Evolutionary conservation across 2,888 invertebrate species (phyloP).

Genomic region (Malachius bipustulatus): DNA sequence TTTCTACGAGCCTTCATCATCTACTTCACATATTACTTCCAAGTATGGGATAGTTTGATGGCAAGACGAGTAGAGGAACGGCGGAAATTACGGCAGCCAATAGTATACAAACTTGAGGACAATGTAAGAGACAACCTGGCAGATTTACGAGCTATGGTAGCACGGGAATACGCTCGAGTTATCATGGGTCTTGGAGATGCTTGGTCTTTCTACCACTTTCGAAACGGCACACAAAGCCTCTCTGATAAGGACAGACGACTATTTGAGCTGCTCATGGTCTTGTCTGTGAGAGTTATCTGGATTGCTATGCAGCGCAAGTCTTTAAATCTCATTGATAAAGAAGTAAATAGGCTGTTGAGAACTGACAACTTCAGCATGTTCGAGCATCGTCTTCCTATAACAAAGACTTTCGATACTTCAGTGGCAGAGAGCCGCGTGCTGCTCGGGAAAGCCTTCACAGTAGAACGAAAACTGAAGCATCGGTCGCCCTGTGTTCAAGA

Average conservation of each 20-base stretch:
- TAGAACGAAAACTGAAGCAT: constrained; percentile 45
- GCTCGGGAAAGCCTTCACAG: constrained; percentile 41
- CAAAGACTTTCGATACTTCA: constrained; percentile 34
- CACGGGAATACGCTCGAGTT: constrained; percentile 49
- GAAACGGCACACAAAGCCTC: constrained; percentile 44
- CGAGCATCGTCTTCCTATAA: constrained; percentile 35
- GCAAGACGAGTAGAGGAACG: constrained; percentile 40
- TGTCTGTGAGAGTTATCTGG: constrained; percentile 52
- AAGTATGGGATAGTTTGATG: constrained; percentile 46
- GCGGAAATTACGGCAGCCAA: constrained; percentile 43
- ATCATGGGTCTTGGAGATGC: constrained; percentile 44
- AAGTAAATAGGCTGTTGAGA: constrained; percentile 49
- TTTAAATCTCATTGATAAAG: constrained; percentile 51
- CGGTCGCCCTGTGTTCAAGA: constrained; percentile 49
- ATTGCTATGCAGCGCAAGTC: constrained; percentile 47
- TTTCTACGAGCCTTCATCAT: constrained; percentile 51
- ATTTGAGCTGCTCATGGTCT: constrained; percentile 45
- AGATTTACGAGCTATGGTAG: constrained; percentile 46
- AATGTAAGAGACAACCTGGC: constrained; percentile 43
- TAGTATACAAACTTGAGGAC: constrained; percentile 39
- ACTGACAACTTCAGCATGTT: constrained; percentile 47
- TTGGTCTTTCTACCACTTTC: constrained; percentile 49
- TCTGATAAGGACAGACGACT: constrained; percentile 52
- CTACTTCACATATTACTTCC: constrained; percentile 50
- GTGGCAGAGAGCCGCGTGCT: constrained; percentile 41